Base-by-base conservation (phyloP, 2,888 invertebrate genomes). In the Apomyelois bistriatella region DNA sequence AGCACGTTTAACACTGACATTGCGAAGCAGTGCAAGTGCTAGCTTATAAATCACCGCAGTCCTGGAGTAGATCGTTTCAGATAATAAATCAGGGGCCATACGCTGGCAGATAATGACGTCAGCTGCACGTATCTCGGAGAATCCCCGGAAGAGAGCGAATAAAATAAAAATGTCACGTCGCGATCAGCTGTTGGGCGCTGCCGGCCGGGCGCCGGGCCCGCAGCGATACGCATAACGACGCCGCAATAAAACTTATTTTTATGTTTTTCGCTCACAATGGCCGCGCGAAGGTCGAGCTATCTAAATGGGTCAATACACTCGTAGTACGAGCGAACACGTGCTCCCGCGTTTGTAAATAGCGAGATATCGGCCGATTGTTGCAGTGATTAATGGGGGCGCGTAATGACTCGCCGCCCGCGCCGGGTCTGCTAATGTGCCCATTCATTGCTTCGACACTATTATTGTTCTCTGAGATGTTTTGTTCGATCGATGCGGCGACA, bases 301-400 rank as follows among this genome's bases (percentile, higher is more conserved):
- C 90, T 90, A 90, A 90, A 90, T 90, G 88, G 90, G 90, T 90
- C 90, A 90, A 89, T 89, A 89, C 89, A 88, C 90, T 87, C 87
- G 89, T 88, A 88, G 82, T 89, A 88, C 89, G 89, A 82, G 83
- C 86, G 83, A 85, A 80, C 89, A 88, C 88, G 88, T 88, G 89
- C 87, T 87, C 86, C 83, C 85, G 84, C 88, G 89, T 85, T 89
- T 89, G 90, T 89, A 89, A 89, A 89, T 89, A 89, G 87, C 90
- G 86, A 90, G 89, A 90, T 89, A 90, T 90, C 89, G 89, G 88
- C 85, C 88, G 90, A 90, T 90, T 90, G 89, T 89, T 90, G 89
- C 89, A 85, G 82, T 89, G 90, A 90, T 89, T 90, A 89, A 89
- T 89, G 90, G 88, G 86, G 84, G 83, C 84, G 80, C 82, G 86